phyloP scores from a whole-genome alignment of 2,113 vertebrate species.

The Oreotragus oreotragus region DNA sequence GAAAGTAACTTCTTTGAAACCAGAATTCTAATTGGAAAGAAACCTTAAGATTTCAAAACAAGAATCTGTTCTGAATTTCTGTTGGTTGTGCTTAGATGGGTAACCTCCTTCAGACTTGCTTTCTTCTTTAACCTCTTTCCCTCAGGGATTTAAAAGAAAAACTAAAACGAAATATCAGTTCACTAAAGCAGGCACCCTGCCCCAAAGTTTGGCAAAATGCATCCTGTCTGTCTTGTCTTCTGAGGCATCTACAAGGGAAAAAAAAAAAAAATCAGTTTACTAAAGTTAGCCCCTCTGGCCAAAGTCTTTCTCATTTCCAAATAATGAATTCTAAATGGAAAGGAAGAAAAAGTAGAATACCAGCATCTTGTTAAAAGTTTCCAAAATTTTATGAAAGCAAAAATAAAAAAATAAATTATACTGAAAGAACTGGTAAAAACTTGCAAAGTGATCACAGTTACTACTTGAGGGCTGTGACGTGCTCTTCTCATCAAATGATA shows the following conservation, averaged over 20 bases:
- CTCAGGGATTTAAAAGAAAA: conserved; percentile 16
- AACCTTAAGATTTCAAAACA: background rate
- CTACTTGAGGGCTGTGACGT: background rate
- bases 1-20: conserved; percentile 5
- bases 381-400: background rate
- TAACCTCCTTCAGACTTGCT: background rate
- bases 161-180: conserved; percentile 6
- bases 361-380: conserved; percentile 34
- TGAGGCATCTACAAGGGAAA: background rate
- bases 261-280: background rate
- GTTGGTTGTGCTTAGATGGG: background rate
- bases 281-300: background rate
- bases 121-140: background rate
- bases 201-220: conserved; percentile 12
- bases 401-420: background rate
- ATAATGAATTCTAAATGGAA: conserved; percentile 11
- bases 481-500: background rate
- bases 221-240: background rate
- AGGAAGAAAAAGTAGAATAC: background rate
- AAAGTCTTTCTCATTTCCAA: conserved; percentile 6
- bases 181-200: background rate
- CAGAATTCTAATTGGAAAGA: background rate
- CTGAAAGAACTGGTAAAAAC: background rate
- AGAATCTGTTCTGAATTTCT: conserved; percentile 23
- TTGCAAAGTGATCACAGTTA: background rate